Evolutionary conservation across 1,140 invertebrate species (phyloP).

Genomic region (Daktulosphaira vitifoliae): DNA sequence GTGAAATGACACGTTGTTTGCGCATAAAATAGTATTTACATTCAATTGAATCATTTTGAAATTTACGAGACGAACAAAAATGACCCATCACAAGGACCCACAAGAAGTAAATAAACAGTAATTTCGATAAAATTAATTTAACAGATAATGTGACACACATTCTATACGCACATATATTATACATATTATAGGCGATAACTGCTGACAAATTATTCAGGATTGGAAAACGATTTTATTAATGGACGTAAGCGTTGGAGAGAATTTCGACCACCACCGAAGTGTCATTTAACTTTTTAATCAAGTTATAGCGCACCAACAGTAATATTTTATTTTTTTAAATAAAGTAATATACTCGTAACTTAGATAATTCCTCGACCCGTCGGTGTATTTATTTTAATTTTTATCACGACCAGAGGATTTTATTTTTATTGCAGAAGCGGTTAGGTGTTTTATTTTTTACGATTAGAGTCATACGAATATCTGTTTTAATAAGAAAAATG

Average conservation of each 20-base stretch:
- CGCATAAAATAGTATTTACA: too few relatives aligned
- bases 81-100: too few relatives aligned
- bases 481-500: background rate
- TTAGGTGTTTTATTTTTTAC: conserved; percentile 26
- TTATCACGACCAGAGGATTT: conserved; percentile 7
- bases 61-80: too few relatives aligned
- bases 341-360: conserved; percentile 17
- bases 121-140: conserved; percentile 9
- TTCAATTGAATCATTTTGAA: too few relatives aligned
- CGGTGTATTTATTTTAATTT: background rate
- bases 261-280: conserved; percentile 17
- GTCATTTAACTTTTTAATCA: conserved; percentile 15
- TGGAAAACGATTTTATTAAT: conserved; percentile 31
- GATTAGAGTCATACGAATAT: conserved; percentile 24
- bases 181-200: background rate
- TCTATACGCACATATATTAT: background rate
- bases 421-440: conserved; percentile 31
- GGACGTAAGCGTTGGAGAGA: background rate
- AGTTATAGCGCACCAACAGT: conserved; percentile 3
- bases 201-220: conserved; percentile 22
- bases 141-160: background rate
- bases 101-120: background rate
- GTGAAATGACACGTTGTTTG: too few relatives aligned
- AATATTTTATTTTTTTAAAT: conserved; percentile 23
- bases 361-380: background rate